These are phyloP conservation scores for Zenarchopterus dispar DNA, from an alignment of 2,797 vertebrate species.

Conservation along the genomic window DNA sequence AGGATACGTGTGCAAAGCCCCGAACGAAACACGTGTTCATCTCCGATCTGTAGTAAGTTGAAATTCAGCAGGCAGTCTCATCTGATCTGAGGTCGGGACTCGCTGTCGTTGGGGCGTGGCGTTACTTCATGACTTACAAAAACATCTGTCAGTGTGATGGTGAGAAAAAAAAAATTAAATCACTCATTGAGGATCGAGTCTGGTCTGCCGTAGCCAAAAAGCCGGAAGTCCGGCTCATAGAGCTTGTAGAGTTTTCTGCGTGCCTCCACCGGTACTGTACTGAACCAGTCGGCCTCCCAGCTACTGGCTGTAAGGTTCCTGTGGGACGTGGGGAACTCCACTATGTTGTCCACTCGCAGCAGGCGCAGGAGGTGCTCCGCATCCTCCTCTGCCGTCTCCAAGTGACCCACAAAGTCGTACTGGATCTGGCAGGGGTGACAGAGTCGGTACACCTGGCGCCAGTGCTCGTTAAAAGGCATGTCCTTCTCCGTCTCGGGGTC, in stretches of 20 bases:
- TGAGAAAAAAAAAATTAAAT: conserved; percentile 34
- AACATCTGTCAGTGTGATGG: not conserved
- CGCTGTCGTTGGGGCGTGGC: conserved; percentile 19
- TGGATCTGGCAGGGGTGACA: conserved; percentile 97
- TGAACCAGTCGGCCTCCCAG: conserved; percentile 92
- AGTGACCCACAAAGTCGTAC: conserved; percentile 93
- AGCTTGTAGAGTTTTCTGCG: conserved; percentile 89
- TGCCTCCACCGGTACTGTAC: conserved; percentile 85
- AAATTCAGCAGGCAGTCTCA: too few relatives aligned
- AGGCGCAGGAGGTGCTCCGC: conserved; percentile 87
- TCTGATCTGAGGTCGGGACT: not conserved
- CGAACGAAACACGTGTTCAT: conserved; percentile 18
- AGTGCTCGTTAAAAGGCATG: conserved; percentile 96
- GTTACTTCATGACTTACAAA: conserved; percentile 4
- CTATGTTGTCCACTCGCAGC: conserved; percentile 87
- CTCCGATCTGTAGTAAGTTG: too few relatives aligned
- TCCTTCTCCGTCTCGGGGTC: conserved; percentile 92
- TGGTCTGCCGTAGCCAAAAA: conserved; percentile 92
- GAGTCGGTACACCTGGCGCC: conserved; percentile 93
- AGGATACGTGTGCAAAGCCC: conserved; percentile 18
- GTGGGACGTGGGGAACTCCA: conserved; percentile 90
- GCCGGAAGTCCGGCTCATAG: conserved; percentile 91
- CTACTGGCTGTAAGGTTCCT: conserved; percentile 89
- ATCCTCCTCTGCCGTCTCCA: conserved; percentile 91
- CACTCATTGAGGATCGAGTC: conserved; percentile 79